Base-by-base conservation (phyloP, 2,888 invertebrate species). In the Cylindroiulus punctatus region DNA sequence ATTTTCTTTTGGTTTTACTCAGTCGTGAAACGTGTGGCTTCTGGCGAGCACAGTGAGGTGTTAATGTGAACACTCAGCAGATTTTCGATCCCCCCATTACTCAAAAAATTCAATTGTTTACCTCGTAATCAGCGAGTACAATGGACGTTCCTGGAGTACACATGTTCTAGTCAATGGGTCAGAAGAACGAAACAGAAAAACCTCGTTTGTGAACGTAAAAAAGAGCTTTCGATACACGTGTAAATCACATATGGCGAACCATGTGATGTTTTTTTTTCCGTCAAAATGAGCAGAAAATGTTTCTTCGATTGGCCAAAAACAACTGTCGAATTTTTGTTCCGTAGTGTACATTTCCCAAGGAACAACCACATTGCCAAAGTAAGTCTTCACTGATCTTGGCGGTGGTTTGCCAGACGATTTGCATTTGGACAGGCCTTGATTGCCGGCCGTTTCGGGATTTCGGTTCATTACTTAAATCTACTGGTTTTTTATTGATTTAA, bases 381-480 rank as follows among this genome's bases (percentile, higher is more conserved):
- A 17, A 17, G 76, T 30, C 30, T 76, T 52, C 26, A 26, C 12
- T 76, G 76, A 1, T 76, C 76, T 76, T 30, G 76, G 76, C 76
- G 32, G 76, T 76, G 76, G 76, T 76, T 76, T 76, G 76, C 76
- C 76, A 30, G 8, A 12, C 76, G 30, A 76, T 76, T 76, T 76
- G 76, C 76, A 76, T 76, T 76, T 76, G 76, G 76, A 30, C 76
- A 76, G 76, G 76, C 26, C 76, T 76, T 76, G 76, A 76, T 76
- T 76, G 30, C 76, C 32, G 76, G 76, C 76, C 76, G 32, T 76
- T 76, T 76, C 32, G 76, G 76, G 76, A 76, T 76, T 76, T 76
- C 76, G 76, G 76, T 76, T 76, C 76, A 76, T 76, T 76, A 76
- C 76, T 76, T 76, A 76, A 76, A 76, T 76, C 76, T 76, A 30